Evolutionary conservation across 2,113 vertebrate species (phyloP), one percentile per base, ranked within the genome.

Genomic region (Saguinus midas): DNA sequence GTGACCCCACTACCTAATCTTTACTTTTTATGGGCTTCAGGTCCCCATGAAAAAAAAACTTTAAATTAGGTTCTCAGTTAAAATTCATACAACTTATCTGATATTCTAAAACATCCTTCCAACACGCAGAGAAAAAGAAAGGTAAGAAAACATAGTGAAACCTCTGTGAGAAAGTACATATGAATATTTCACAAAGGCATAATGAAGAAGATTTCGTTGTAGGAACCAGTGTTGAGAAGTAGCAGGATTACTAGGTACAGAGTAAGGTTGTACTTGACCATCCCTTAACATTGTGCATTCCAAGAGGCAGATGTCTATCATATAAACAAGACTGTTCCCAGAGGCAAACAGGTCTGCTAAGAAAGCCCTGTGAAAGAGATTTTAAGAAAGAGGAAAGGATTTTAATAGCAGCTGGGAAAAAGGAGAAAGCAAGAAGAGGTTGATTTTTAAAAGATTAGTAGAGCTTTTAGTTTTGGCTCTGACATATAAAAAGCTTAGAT

Each of bases 381-480:
- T 55, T 45, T 72, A 40, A 95, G 45, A 64, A 90, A 43, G 32
- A 81, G 48, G 10, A 13, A 73, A 95, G 17, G 29, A 76, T 32
- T 87, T 73, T 78, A 32, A 91, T 82, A 45, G 2, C 87, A 23
- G 45, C 4, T 32, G 18, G 58, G 29, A 95, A 32, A 68, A 81
- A 90, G 50, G 85, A 68, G 48, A 89, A 6, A 90, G 20, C 37
- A 89, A 84, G 45, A 94, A 43, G n/a, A 82, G 73, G 3, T 16
- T 93, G 40, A 91, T 55, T 84, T 97, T 90, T 84, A 72, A 94
- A 90, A 75, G 57, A 80, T 86, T 82, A 83, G 40, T 48, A 68
- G 11, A 68, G 20, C 16, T 82, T 90, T 48, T 68, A 52, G 50
- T 50, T 82, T 82, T 16, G 55, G 18, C 48, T 90, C 57, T 61